Evolutionary conservation across 2,888 invertebrate genomes (phyloP), one percentile per base, ranked within the genome.

Genomic region (Caenorhabditis sp.): DNA sequence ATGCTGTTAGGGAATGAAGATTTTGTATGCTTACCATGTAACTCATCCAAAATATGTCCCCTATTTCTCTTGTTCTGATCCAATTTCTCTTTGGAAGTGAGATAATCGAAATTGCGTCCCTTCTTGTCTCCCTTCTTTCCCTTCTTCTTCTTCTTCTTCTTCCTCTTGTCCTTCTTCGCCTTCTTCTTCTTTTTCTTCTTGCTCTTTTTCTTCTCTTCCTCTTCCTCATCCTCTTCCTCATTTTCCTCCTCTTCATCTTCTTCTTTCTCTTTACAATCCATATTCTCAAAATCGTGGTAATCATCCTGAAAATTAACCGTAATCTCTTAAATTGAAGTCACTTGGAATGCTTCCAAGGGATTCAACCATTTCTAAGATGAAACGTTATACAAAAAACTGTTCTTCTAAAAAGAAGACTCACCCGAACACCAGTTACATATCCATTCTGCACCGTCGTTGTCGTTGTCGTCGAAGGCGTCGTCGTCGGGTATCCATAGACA

Each of bases 101-200:
- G 39, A 30, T 58, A 75, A 43, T 72, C 63, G 13, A 65, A 35
- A 48, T 32, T 65, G 4, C 58, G 37, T 17, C 41, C 27, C 11
- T 22, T 35, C 15, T 58, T 62, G 22, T 55, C 41, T 2, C 56
- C 65, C n/a, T 55, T 58, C 17, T 74, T 55, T 41, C 46, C 48
- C 37, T 68, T 66, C 39, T 45, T 63, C 62, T 68, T 63, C 35
- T 59, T 63, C 37, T 58, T 50, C 59, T 63, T 17, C 41, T 56
- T n/a, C n/a, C n/a, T n/a, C n/a, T n/a, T n/a, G n/a, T n/a, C n/a
- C 22, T 72, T 75, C 39, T 62, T 75, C 6, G 48, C 56, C 20
- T 63, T 66, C 39, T 62, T 70, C 43, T 65, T 76, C 20, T 41
- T 50, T 22, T 43, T 56, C 43, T 55, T 62, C n/a, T 45, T 58